These are phyloP conservation scores for Selenia dentaria DNA, from an alignment of 2,888 invertebrate species.

Conservation along the genomic window DNA sequence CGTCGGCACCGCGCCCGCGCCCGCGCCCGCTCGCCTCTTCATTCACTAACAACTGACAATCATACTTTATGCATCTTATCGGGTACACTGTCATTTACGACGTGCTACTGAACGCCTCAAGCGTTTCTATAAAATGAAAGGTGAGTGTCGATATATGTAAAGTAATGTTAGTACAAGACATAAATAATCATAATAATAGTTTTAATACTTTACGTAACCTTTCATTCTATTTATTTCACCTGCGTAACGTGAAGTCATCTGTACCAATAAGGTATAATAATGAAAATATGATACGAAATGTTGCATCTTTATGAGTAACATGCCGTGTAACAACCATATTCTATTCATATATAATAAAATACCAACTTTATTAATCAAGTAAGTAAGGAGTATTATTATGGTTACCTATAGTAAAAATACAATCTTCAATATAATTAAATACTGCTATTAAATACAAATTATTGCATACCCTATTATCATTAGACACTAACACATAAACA, in stretches of 20 bases:
- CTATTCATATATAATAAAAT: no score
- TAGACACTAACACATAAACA: slow-evolving; percentile 9
- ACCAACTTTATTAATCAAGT: no score
- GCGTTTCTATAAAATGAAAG: slow-evolving; percentile 6
- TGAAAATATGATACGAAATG: no score
- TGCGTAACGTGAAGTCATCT: background rate
- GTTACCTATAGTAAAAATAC: no score
- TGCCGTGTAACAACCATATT: no score
- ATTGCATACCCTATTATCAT: no score
- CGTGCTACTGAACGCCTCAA: slow-evolving; percentile 15
- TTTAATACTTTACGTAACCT: slow-evolving; percentile 2
- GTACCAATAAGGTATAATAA: no score
- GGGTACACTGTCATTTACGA: slow-evolving; percentile 6
- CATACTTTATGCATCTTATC: slow-evolving; percentile 11
- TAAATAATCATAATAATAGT: slow-evolving; percentile 3
- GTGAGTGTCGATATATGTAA: slow-evolving; percentile 4
- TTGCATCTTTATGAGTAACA: no score
- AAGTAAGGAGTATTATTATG: no score
- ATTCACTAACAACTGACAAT: slow-evolving; percentile 1
- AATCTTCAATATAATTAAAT: no score
- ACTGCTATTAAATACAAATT: no score
- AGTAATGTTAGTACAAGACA: background rate
- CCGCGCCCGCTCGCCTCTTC: background rate
- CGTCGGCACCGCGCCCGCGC: slow-evolving; percentile 8
- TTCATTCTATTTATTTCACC: slow-evolving; percentile 3